Conservation (phyloP, 2,113 vertebrate species). For the Polypterus senegalus region DNA sequence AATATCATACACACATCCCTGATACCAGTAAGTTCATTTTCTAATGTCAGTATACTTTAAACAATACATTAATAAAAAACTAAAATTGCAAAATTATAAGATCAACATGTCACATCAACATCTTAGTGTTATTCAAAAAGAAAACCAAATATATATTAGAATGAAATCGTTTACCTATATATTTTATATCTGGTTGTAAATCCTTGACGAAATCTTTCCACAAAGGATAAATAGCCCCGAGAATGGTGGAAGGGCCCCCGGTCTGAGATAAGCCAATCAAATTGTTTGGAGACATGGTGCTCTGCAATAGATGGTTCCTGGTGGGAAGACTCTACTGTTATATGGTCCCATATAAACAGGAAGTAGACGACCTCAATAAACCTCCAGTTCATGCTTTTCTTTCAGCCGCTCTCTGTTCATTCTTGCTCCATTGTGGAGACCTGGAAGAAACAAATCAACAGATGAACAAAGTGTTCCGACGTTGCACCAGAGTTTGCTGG, state of each 20-base stretch:
- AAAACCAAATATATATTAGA: background rate
- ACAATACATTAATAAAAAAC: too few species aligned
- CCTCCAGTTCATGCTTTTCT: slow-evolving; percentile 99
- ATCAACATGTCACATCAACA: too few species aligned
- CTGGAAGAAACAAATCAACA: slow-evolving; percentile 35
- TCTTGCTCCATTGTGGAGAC: slow-evolving; percentile 99
- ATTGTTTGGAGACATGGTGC: slow-evolving; percentile 97
- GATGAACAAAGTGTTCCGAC: too few species aligned
- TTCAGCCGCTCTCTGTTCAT: slow-evolving; percentile 98
- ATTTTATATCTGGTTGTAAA: slow-evolving; percentile 99
- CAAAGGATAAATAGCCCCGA: slow-evolving; percentile 97
- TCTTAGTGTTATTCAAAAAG: too few species aligned
- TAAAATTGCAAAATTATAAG: too few species aligned
- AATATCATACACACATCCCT: too few species aligned
- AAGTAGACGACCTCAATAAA: slow-evolving; percentile 99
- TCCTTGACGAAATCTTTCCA: slow-evolving; percentile 99
- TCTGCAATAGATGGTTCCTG: slow-evolving; percentile 84
- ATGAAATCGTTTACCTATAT: slow-evolving; percentile 74
- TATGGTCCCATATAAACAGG: slow-evolving; percentile 99
- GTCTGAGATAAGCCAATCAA: slow-evolving; percentile 99
- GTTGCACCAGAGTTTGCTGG: too few species aligned
- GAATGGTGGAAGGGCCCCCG: slow-evolving; percentile 99
- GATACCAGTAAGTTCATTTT: too few species aligned
- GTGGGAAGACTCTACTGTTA: slow-evolving; percentile 92
- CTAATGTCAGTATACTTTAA: too few species aligned